Evolutionary conservation across 2,797 vertebrate species (phyloP), one percentile per base, ranked within the genome.

Genomic region (Percopsis omiscomaycus): DNA sequence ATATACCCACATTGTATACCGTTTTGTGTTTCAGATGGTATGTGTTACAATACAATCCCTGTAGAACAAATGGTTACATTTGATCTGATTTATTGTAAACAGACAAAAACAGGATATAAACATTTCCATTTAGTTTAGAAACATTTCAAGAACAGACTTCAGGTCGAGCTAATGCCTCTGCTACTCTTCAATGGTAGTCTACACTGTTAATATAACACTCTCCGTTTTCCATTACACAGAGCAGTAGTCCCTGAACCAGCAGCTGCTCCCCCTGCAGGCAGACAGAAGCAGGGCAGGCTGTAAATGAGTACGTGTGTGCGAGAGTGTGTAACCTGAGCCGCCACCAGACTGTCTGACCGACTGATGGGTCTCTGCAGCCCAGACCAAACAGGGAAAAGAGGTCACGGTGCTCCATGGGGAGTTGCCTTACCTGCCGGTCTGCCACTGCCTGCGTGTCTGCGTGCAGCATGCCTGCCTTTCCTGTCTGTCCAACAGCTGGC

Each of bases 301-400:
- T 61, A 16, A 49, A 9, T 32, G 64, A 42, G 27, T 57, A 51
- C 28, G 29, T 53, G 57, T 27, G 12, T 22, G 61, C 13, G 46
- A 15, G 11, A 12, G 13, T 46, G 47, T 15, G 65, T 28, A 91
- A 92, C 62, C 71, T 58, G 85, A 92, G 85, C 37, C 37, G 81
- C 69, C 65, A 79, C 71, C 88, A 90, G 88, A 91, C 89, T 68
- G 73, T 71, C 66, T 84, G 85, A 87, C 79, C 69, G 30, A 74
- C 77, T 78, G 81, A 60, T 77, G 83, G 63, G 73, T 84, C 67
- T 29, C 60, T 64, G 70, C 74, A 78, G 60, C 53, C 84, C 86
- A 89, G 89, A 90, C 87, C 82, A 88, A 88, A 91, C 90, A 89
- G 80, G 10, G 55, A 78, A 86, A 88, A 79, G 74, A 87, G 86